These are phyloP conservation scores for Ennomos quercinarius DNA, from an alignment of 2,888 invertebrate genomes.

Conservation along the genomic window DNA sequence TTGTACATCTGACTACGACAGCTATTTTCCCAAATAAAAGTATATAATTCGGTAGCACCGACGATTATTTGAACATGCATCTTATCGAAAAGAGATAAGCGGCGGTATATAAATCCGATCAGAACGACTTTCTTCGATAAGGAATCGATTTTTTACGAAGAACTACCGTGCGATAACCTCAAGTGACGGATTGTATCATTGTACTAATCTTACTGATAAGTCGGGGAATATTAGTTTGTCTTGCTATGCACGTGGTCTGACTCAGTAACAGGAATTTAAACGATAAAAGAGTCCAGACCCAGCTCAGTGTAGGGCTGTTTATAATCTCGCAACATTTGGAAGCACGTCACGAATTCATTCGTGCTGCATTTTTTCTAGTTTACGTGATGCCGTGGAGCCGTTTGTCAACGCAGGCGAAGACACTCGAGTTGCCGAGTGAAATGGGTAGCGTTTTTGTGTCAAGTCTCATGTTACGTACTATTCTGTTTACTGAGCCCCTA, in stretches of 20 bases:
- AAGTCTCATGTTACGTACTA: conserved; percentile 54
- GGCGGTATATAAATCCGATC: conserved; percentile 72
- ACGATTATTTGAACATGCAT: conserved; percentile 50
- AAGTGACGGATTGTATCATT: conserved; percentile 57
- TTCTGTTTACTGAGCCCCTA: conserved; percentile 43
- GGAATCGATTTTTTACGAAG: conserved; percentile 64
- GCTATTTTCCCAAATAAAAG: conserved; percentile 28
- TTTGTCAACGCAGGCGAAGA: conserved; percentile 54
- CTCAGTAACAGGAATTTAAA: conserved; percentile 67
- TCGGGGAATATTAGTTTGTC: conserved; percentile 55
- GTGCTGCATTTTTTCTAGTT: conserved; percentile 59
- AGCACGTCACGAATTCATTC: conserved; percentile 68
- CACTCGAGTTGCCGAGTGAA: conserved; percentile 66
- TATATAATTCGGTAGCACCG: conserved; percentile 55
- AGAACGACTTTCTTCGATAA: conserved; percentile 62
- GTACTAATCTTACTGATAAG: conserved; percentile 73
- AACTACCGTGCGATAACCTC: conserved; percentile 79
- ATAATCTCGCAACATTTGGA: conserved; percentile 71
- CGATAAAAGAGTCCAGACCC: conserved; percentile 48
- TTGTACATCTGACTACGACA: conserved; percentile 56
- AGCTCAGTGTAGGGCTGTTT: conserved; percentile 58
- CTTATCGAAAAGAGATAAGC: conserved; percentile 66
- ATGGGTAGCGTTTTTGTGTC: conserved; percentile 67
- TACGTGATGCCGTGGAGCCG: conserved; percentile 53
- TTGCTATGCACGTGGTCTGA: conserved; percentile 63